Conservation (phyloP, 2,888 invertebrate genomes). For the Thereva unica region DNA sequence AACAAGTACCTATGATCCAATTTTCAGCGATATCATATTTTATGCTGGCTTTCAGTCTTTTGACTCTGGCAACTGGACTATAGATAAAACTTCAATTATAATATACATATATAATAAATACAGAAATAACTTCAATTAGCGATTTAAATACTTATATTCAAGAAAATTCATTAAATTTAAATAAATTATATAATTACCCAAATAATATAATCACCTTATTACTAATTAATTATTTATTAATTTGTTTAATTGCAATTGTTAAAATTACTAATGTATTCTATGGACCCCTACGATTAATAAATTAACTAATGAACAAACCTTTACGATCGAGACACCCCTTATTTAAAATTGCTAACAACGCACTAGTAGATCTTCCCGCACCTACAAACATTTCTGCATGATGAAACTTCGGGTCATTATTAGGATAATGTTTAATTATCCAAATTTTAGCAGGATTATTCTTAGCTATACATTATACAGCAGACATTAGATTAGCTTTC, state of each 20-base stretch:
- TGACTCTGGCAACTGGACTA: too few relatives aligned
- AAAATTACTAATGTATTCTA: conserved; percentile 63
- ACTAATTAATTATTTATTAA: conserved; percentile 65
- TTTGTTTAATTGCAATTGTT: conserved; percentile 63
- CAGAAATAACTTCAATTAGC: conserved; percentile 52
- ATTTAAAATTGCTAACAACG: conserved; percentile 64
- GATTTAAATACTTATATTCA: conserved; percentile 48
- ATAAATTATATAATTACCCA: conserved; percentile 63
- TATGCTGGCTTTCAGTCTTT: too few relatives aligned
- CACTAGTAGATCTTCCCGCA: conserved; percentile 65
- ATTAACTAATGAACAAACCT: conserved; percentile 60
- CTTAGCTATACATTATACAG: conserved; percentile 70
- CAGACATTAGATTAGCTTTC: conserved; percentile 68
- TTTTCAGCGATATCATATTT: too few relatives aligned
- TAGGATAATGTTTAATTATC: conserved; percentile 66
- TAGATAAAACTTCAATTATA: too few relatives aligned
- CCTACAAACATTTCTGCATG: conserved; percentile 66
- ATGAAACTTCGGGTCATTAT: conserved; percentile 73
- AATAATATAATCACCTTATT: conserved; percentile 60
- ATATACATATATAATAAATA: conserved; percentile 59
- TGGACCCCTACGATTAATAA: conserved; percentile 61
- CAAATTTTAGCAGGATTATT: conserved; percentile 73
- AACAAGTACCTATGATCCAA: too few relatives aligned
- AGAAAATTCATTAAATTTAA: conserved; percentile 60
- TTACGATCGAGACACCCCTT: conserved; percentile 60